Evolutionary conservation across 2,797 vertebrate species (phyloP), one percentile per base, ranked within the genome.

Genomic region (Callimico goeldii): DNA sequence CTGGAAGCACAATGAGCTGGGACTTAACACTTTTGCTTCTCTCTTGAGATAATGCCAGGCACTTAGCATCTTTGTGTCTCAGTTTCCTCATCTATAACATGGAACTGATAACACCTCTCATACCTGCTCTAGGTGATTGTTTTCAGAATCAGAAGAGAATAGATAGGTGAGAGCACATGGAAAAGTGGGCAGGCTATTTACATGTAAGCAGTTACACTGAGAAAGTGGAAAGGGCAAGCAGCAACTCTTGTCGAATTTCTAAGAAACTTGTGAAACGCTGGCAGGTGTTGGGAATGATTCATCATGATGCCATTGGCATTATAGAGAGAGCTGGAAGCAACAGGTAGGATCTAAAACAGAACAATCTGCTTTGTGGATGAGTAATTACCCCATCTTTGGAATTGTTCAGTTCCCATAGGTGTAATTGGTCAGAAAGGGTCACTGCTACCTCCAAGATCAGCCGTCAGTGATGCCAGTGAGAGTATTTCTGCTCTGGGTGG

Each of bases 91-190:
- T 41, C 48, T 39, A 1, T 39, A 72, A 24, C 26, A 2, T 6
- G 4, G 36, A 11, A 15, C 19, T 28, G 22, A n/a, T 2, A 11
- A 79, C 0, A 20, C 2, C 13, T 67, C 4, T 33, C 2, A 17
- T 4, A 33, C 8, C 24, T 94, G 46, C 19, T 75, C 48, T 33
- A 58, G 9, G 50, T 41, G 50, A 50, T 28, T 81, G 12, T 9
- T 57, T 73, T 75, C 28, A 61, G 73, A 50, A 58, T 46, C 55
- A 82, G 46, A 88, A 92, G 55, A 91, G 19, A 64, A 64, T 22
- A 33, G 48, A 64, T 24, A 91, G 58, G 22, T 39, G 80, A 48
- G 24, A 36, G 72, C 30, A 39, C 1, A 0, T 10, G 46, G 24
- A 73, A 80, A 75, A 50, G 1, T 33, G 41, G 20, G 39, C 26